phyloP scores from a whole-genome alignment of 2,888 invertebrate species.

The Sinotaia quadrata region DNA sequence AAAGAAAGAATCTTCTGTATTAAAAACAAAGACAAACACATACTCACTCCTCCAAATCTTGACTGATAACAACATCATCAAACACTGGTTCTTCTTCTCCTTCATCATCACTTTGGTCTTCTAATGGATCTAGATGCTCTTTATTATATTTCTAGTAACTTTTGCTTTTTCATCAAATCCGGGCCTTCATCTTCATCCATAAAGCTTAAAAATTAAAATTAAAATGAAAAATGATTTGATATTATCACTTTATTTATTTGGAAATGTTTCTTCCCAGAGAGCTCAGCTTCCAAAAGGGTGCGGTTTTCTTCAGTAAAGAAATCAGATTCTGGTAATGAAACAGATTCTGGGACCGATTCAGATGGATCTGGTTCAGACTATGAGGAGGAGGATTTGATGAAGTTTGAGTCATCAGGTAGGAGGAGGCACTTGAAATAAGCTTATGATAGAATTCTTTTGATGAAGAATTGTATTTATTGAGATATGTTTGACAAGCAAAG shows the following conservation, averaged over 20 bases:
- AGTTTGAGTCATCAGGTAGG: background rate
- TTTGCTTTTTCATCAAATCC: constrained; percentile 29
- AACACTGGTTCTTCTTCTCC: constrained; percentile 46
- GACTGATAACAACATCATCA: constrained; percentile 58
- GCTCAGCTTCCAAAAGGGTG: background rate
- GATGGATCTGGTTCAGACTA: constrained; percentile 28
- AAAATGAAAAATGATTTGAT: no score
- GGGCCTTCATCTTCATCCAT: constrained; percentile 46
- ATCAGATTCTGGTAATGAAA: background rate
- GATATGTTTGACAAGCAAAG: no score
- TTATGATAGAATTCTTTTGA: no score
- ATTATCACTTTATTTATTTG: no score
- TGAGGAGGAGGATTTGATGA: constrained; percentile 3
- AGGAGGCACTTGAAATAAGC: no score
- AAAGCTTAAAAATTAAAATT: constrained; percentile 44
- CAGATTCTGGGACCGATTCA: constrained; percentile 14
- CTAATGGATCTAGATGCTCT: constrained; percentile 53
- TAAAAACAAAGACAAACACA: constrained; percentile 14
- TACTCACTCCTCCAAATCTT: constrained; percentile 51
- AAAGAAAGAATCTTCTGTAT: background rate
- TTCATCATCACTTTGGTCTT: constrained; percentile 36
- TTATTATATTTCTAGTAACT: constrained; percentile 40
- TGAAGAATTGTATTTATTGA: no score
- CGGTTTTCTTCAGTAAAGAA: background rate
- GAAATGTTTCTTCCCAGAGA: no score